Evolutionary conservation across 30 jellyfish, hydroid and myxozoan species (phyloP).

Genomic region (Cassiopea andromeda): DNA sequence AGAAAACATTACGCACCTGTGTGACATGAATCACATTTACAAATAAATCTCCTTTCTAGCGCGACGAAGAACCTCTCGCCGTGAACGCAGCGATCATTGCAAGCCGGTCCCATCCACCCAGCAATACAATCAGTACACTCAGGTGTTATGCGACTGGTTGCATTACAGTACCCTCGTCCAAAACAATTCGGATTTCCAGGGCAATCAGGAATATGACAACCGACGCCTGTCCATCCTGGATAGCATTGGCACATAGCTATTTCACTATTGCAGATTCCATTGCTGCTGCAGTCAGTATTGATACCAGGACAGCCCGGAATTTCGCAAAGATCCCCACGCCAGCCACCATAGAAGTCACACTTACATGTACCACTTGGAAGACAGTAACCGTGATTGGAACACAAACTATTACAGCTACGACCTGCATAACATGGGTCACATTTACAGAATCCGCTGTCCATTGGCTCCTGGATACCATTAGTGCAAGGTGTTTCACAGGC

Average conservation of each 20-base stretch:
- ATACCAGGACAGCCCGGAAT: constrained; percentile 76
- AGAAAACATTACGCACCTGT: constrained; percentile 32
- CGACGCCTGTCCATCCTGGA: constrained; percentile 74
- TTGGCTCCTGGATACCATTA: constrained; percentile 61
- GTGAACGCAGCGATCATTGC: constrained; percentile 62
- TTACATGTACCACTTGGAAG: constrained; percentile 32
- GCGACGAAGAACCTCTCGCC: constrained; percentile 38
- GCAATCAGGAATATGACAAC: constrained; percentile 73
- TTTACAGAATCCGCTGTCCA: constrained; percentile 70
- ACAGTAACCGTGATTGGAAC: constrained; percentile 76
- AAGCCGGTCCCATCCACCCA: constrained; percentile 86
- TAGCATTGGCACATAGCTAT: constrained; percentile 42
- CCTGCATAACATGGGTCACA: constrained; percentile 70
- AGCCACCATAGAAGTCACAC: constrained; percentile 63
- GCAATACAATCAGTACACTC: constrained; percentile 63
- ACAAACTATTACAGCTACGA: constrained; percentile 64
- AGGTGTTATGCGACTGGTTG: constrained; percentile 61
- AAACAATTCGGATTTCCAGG: constrained; percentile 77
- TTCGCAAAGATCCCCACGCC: constrained; percentile 74
- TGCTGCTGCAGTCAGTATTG: constrained; percentile 52
- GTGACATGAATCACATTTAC: constrained; percentile 50
- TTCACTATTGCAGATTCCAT: constrained; percentile 61
- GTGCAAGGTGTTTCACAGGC: constrained; percentile 65
- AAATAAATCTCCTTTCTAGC: constrained; percentile 36
- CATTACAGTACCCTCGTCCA: constrained; percentile 63